Percentiles rank a stretch among this genome's conserved stretches.
Conservation (phyloP, 2,797 vertebrate species). For the Enteromius fasciolatus region DNA sequence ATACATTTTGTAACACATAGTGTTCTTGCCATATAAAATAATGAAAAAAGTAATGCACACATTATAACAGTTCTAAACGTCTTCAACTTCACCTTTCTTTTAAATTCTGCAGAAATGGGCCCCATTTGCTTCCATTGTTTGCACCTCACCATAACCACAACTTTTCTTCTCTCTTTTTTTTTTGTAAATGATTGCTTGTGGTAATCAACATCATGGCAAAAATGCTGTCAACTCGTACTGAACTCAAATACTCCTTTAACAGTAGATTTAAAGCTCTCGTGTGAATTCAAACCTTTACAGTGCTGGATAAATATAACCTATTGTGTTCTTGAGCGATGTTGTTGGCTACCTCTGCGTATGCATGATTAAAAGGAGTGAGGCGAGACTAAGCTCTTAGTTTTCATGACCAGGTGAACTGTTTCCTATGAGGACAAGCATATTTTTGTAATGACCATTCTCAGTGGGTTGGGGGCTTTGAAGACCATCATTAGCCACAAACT, state of each 20-base stretch:
- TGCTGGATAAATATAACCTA: slow-evolving; percentile 62
- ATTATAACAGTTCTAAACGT: background rate
- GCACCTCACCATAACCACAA: background rate
- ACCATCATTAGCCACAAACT: slow-evolving; percentile 62
- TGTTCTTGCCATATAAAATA: background rate
- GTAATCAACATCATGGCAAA: background rate
- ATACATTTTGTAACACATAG: background rate
- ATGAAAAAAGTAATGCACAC: background rate
- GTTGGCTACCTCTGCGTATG: slow-evolving; percentile 51
- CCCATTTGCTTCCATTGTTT: background rate
- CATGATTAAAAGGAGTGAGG: slow-evolving; percentile 58
- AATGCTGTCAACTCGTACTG: background rate
- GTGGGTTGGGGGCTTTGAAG: slow-evolving; percentile 62
- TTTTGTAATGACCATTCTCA: slow-evolving; percentile 64
- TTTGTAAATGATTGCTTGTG: background rate
- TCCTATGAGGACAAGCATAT: slow-evolving; percentile 58
- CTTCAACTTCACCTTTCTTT: background rate
- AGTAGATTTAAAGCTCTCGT: slow-evolving; percentile 1
- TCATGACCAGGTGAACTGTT: slow-evolving; percentile 59
- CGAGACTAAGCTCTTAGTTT: slow-evolving; percentile 52
- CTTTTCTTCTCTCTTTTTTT: background rate
- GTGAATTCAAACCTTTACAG: slow-evolving; percentile 50
- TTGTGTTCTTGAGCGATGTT: slow-evolving; percentile 48
- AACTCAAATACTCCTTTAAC: slow-evolving; percentile 10
- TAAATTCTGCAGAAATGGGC: background rate